Evolutionary conservation across 2,888 invertebrate species (phyloP).

Genomic region (Cephus runcator): DNA sequence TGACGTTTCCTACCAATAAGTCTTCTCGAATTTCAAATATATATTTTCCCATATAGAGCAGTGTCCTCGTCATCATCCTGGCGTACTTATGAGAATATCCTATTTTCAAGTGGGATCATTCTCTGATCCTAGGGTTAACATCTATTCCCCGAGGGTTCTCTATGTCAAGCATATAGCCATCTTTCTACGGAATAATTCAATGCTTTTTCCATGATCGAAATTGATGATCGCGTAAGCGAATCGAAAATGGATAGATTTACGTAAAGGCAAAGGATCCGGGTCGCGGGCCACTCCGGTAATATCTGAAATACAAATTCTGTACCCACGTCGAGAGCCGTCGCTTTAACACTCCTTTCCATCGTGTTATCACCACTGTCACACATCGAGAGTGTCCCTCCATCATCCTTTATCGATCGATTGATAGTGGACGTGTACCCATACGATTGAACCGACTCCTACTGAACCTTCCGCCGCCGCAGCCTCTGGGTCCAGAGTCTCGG

Average conservation of each 20-base stretch:
- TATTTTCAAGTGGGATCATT: neutral
- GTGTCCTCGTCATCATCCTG: neutral
- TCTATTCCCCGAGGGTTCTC: neutral
- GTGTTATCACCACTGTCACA: constrained; percentile 14
- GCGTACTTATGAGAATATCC: neutral
- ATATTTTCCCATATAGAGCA: neutral
- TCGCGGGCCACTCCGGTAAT: neutral
- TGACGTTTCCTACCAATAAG: neutral
- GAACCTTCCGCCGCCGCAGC: constrained; percentile 10
- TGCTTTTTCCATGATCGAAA: neutral
- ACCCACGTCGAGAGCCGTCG: constrained; percentile 12
- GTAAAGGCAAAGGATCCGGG: neutral
- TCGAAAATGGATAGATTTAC: neutral
- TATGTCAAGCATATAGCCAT: neutral
- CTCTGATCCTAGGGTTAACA: neutral
- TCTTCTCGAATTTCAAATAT: neutral
- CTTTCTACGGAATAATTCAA: neutral
- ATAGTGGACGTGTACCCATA: neutral
- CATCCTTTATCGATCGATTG: constrained; percentile 1
- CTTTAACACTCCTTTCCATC: constrained; percentile 10
- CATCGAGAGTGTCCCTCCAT: constrained; percentile 11
- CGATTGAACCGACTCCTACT: neutral
- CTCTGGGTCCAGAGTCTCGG: neutral
- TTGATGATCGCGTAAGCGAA: neutral
- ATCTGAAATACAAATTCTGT: constrained; percentile 18